Percentiles rank a stretch among this genome's conserved stretches.
phyloP scores from a whole-genome alignment of 2,888 invertebrate genomes.

The Yponomeuta evonymella region DNA sequence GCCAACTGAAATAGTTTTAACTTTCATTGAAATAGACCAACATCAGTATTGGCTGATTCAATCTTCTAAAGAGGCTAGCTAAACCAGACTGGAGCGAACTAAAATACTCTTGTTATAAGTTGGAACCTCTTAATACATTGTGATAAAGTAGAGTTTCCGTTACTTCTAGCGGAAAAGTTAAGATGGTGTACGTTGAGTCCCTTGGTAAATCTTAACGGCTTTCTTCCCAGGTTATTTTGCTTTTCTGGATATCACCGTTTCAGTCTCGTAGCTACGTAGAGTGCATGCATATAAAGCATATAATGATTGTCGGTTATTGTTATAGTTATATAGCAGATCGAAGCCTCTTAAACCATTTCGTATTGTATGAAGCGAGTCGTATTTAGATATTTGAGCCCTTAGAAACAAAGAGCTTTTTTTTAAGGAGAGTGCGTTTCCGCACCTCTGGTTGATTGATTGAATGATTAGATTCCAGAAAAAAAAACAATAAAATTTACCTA shows the following conservation, averaged over 20 bases:
- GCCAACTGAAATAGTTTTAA: constrained; percentile 1
- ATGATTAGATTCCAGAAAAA: too few species aligned
- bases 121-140: background rate
- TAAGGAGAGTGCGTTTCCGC: too few species aligned
- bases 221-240: constrained; percentile 3
- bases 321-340: too few species aligned
- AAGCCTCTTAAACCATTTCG: too few species aligned
- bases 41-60: constrained; percentile 11
- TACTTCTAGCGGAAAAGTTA: background rate
- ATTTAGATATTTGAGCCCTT: too few species aligned
- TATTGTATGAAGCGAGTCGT: too few species aligned
- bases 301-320: too few species aligned
- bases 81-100: background rate
- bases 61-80: constrained; percentile 12
- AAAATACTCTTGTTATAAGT: background rate
- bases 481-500: too few species aligned
- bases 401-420: too few species aligned
- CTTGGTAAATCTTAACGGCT: constrained; percentile 5
- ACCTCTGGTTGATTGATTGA: too few species aligned
- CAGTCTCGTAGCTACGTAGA: background rate
- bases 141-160: background rate
- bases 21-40: constrained; percentile 19
- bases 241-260: background rate
- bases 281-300: too few species aligned
- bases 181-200: constrained; percentile 23